Base-by-base conservation (phyloP, 2,113 vertebrate genomes). In the Anarhynchus alexandrinus region DNA sequence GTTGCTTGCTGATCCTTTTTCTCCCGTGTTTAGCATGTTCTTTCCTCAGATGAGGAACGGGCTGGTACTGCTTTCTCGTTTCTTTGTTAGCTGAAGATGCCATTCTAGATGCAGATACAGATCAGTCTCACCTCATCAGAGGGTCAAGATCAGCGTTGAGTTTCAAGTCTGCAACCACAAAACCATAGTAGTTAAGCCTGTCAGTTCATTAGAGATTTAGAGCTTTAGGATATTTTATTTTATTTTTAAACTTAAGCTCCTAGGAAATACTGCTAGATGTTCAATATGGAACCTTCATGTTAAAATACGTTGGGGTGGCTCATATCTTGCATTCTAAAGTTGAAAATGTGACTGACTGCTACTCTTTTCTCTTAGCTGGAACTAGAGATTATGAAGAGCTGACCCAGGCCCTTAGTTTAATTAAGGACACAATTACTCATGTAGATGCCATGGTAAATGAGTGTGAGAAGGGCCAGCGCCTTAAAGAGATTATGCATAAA, bases 371-470 rank as follows among this genome's bases (percentile, higher is more conserved):
- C 58, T 70, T 69, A 99, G 99, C 86, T 14, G 98, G 98, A 88
- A 98, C 98, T 1, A 98, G 98, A 81, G 99, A 99, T 86, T 98
- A 99, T 0, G 98, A 98, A 83, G 98, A 99, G 40, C 96, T 99
- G 96, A 98, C 92, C 16, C 98, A 97, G 55, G 98, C 99, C 5
- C 98, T 99, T 74, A 82, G 64, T 80, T 97, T 99, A 70, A 99
- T 99, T 95, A 99, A 98, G 97, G 98, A 98, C 86, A 93, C 97
- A 79, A 99, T 99, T 94, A 98, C 95, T 11, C 98, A 99, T 47
- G 99, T 99, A n/a, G 99, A 99, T 45, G 42, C 98, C 17, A 97
- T 97, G 88, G 99, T 99, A 57, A 99, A 98, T 4, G 98, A 99
- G 80, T 98, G 96, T 0, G 99, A 99, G 98, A 99, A 99, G 86